These are phyloP conservation scores for Zoroaster sp. DNA, from an alignment of 53 echinoderm and acorn worm genomes.

Conservation along the genomic window DNA sequence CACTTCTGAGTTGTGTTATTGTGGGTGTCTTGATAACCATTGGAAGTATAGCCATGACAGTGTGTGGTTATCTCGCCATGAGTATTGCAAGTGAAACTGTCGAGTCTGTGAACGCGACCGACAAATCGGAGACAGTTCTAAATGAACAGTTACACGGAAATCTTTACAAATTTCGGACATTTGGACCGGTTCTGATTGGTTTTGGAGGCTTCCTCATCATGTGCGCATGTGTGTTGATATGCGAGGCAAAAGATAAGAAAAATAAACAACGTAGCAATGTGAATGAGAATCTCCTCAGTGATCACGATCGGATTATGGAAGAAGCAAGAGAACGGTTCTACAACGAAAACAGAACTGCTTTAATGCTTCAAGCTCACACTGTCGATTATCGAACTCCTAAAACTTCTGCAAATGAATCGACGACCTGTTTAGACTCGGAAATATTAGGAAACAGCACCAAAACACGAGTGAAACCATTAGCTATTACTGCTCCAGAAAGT, in stretches of 20 bases:
- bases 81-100: slow-evolving; percentile 62
- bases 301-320: slow-evolving; percentile 36
- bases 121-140: slow-evolving; percentile 15
- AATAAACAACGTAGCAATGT: slow-evolving; percentile 1
- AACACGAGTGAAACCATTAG: neutral
- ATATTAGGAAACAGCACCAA: neutral
- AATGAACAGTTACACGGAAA: slow-evolving; percentile 64
- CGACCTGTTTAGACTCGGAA: neutral
- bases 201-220: slow-evolving; percentile 80
- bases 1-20: slow-evolving; percentile 56
- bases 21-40: slow-evolving; percentile 65
- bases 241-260: slow-evolving; percentile 75
- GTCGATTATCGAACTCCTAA: neutral
- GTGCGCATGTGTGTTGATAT: slow-evolving; percentile 88
- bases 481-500: neutral
- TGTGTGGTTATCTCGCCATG: slow-evolving; percentile 75
- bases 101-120: slow-evolving; percentile 62
- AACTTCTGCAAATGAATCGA: neutral
- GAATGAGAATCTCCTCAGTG: slow-evolving; percentile 5
- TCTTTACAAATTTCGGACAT: slow-evolving; percentile 72
- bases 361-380: neutral
- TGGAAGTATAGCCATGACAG: slow-evolving; percentile 91
- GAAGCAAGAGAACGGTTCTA: slow-evolving; percentile 12
- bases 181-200: slow-evolving; percentile 87
- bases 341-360: slow-evolving; percentile 37